Evolutionary conservation across 2,888 invertebrate genomes (phyloP), one percentile per base, ranked within the genome.

Genomic region (Plebejus argus): DNA sequence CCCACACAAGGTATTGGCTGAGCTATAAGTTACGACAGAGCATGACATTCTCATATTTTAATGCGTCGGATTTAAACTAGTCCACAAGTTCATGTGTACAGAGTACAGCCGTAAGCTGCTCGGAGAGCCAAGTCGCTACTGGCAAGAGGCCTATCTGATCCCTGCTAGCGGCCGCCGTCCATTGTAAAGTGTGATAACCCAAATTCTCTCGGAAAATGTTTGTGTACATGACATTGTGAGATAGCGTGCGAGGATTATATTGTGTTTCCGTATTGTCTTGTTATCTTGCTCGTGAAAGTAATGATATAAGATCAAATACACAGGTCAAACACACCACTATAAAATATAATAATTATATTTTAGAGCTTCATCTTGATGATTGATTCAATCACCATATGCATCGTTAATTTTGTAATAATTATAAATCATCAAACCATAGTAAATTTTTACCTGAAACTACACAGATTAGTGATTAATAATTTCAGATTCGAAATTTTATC

Each of bases 71-170:
- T 66, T 78, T 78, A 79, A 66, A 78, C 79, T 70, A 78, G 78
- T 79, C 76, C 80, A 75, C 76, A 77, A 78, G 79, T 78, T 79
- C 76, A 80, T 79, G 79, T 80, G 79, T 77, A 79, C 79, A 79
- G 76, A 58, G 79, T 77, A 79, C 79, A 79, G 76, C 49, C 78
- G 72, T 79, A 79, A 80, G 78, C 78, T 79, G 80, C 84, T 85
- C 83, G 84, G 83, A 79, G 84, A 84, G 91, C 89, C 91, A 91
- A 90, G 87, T 87, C 84, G 85, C 85, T 84, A 83, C 90, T 91
- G 92, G 92, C 92, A 90, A 85, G 82, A 81, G 82, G 85, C 89
- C 88, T 92, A 92, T 92, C 92, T 85, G 92, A 91, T 92, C 83
- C 83, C 82, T 39, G 72, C 53, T 20, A 28, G 72, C 79, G 76